A percentile compares a stretch with the other conserved stretches of the same genome.
Evolutionary conservation across 2,797 vertebrate genomes (phyloP).

Genomic region (Notolabrus celidotus): DNA sequence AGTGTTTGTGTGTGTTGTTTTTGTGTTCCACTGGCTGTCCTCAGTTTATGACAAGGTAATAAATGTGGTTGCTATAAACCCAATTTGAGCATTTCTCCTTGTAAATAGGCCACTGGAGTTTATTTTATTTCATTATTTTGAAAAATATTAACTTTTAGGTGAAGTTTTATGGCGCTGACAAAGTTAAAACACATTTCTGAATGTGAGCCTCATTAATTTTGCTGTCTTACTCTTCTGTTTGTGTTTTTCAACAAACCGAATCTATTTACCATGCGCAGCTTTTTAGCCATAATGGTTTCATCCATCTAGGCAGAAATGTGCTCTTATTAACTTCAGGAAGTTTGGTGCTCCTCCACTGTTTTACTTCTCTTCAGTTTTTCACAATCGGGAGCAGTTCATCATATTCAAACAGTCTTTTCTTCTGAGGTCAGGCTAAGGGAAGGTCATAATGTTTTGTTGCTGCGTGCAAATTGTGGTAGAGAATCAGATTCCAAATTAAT

Average conservation of each 20-base stretch:
- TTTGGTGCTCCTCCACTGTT: neutral
- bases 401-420: neutral
- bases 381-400: neutral
- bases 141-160: too few species aligned
- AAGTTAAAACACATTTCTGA: constrained; percentile 23
- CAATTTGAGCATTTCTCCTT: too few species aligned
- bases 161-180: constrained; percentile 15
- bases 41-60: too few species aligned
- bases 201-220: constrained; percentile 33
- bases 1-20: too few species aligned
- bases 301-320: constrained; percentile 6
- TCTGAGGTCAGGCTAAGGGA: neutral
- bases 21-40: too few species aligned
- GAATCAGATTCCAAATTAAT: too few species aligned
- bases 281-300: constrained; percentile 8
- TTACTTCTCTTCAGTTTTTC: neutral
- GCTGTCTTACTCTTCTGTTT: neutral
- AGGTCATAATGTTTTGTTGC: too few species aligned
- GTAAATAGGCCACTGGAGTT: too few species aligned
- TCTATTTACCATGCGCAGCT: neutral
- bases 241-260: constrained; percentile 4
- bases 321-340: constrained; percentile 13
- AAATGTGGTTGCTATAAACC: too few species aligned
- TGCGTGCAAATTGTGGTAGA: too few species aligned
- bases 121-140: neutral